Base-by-base conservation (phyloP, 2,888 invertebrate genomes). In the Spodoptera littoralis region DNA sequence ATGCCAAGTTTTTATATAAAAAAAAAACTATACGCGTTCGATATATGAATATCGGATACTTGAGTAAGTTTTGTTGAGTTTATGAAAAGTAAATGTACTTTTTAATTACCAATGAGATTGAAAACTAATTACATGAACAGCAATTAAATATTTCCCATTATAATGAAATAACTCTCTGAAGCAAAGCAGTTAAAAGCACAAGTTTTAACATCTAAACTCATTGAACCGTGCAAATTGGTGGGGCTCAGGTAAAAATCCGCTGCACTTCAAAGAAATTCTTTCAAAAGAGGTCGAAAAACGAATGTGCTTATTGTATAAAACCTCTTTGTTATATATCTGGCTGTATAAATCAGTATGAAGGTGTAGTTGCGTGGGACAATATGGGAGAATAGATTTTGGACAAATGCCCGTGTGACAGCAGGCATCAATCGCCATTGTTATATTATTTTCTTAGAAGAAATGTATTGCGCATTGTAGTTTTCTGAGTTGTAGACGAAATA, bases 201-300 rank as follows among this genome's bases (percentile, higher is more conserved):
- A 36, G 36, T 73, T 69, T 69, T 27, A 56, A 12, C 27, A 41
- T 52, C 49, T 43, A 52, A 75, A 71, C 60, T 67, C 55, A 73
- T 68, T 73, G 75, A 75, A 75, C 65, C 77, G 67, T 60, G 61
- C 64, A 79, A 79, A 79, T 75, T 68, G 75, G 6, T 36, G 36
- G 36, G 36, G 54, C 27, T 44, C 79, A 79, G 79, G 79, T 79
- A 79, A 63, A 70, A 64, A 65, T 75, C 63, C 56, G 69, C 68
- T 77, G 77, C 60, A 62, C 44, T 44, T 71, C 65, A 76, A 78
- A 78, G 50, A 50, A 60, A 69, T 77, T 74, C 72, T 54, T 68
- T 60, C 45, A 61, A 75, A 67, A 44, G 65, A 71, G 64, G 62
- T 54, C 60, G 43, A 65, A 55, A 27, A 67, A 70, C 71, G 64